Base-by-base conservation (phyloP, 2,888 invertebrate species). In the Oscheius sp. region DNA sequence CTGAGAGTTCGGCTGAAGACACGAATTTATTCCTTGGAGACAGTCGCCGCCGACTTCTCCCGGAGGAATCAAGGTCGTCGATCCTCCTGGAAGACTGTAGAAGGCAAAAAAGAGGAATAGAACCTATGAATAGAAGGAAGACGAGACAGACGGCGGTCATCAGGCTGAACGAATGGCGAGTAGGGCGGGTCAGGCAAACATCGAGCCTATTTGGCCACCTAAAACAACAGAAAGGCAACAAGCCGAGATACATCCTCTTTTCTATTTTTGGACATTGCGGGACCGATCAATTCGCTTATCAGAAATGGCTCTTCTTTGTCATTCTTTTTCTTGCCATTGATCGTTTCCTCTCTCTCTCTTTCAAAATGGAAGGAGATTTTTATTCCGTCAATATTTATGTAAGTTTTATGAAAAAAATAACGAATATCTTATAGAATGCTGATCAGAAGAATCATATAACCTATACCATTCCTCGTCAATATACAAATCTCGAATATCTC, bases 1-100 rank as follows among this genome's bases (percentile, higher is more conserved):
- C 49, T 74, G 68, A 17, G 82, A 76, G 56, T 78, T 76, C 24
- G 62, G 66, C 33, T 74, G 71, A 45, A 64, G 59, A 64, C 81
- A 81, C 33, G 75, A 66, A 30, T 62, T 68, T 54, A 66, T 68
- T 33, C 71, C 70, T 26, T 68, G 36, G n/a, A 73, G 61, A 69
- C 80, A 80, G 17, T 72, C 51, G 32, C 71, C 72, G 24, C 80
- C 80, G 17, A 74, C 64, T 32, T 33, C 45, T 9, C 73, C 73
- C 0, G 57, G 33, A 4, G 56, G 33, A 2, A 45, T 44, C 9
- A 33, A 17, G 8, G 30, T 26, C 33, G 26, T 28, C 24, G 45
- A 12, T 28, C 26, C 41, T 51, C 54, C 51, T 50, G 38, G 38
- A 33, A 36, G 24, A 8, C n/a, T 20, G 17, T n/a, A 44, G 12